Conservation (phyloP, 1,140 invertebrate genomes). For the Pteromalus puparum region DNA sequence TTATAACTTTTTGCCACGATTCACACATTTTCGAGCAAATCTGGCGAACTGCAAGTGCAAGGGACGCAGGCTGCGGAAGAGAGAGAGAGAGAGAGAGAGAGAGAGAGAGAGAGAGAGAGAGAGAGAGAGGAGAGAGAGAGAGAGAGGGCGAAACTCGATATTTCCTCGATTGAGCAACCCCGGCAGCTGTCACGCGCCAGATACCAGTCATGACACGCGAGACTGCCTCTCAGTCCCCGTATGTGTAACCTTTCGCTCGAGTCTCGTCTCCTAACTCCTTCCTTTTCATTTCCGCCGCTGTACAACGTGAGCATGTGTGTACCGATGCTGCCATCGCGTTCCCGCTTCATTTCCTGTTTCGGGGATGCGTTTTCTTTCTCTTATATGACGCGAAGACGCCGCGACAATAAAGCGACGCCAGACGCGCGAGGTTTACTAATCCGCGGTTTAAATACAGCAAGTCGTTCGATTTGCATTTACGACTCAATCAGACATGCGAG, state of each 20-base stretch:
- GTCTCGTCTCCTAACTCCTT: constrained; percentile 34
- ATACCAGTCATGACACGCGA: constrained; percentile 59
- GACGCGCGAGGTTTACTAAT: neutral
- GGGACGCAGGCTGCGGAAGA: neutral
- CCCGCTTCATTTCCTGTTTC: constrained; percentile 42
- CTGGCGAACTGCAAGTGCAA: neutral
- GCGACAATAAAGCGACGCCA: neutral
- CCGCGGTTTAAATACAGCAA: neutral
- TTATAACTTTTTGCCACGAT: too few species aligned
- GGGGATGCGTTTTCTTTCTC: constrained; percentile 19
- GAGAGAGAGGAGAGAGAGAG: too few species aligned
- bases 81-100: too few species aligned
- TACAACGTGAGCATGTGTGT: neutral
- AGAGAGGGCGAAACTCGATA: constrained; percentile 64
- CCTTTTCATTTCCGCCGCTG: constrained; percentile 61
- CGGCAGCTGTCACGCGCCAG: constrained; percentile 66
- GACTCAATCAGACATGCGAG: neutral
- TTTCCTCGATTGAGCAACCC: constrained; percentile 68
- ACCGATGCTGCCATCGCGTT: constrained; percentile 38
- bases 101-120: too few species aligned
- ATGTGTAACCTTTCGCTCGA: constrained; percentile 35
- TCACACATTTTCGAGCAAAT: neutral
- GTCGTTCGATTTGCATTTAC: constrained; percentile 5
- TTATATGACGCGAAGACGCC: too few species aligned
- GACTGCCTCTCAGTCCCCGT: constrained; percentile 28